Percentiles rank a stretch among this genome's conserved stretches.
These are phyloP conservation scores for Calypte anna DNA, from an alignment of 2,113 vertebrate species.

Conservation along the genomic window DNA sequence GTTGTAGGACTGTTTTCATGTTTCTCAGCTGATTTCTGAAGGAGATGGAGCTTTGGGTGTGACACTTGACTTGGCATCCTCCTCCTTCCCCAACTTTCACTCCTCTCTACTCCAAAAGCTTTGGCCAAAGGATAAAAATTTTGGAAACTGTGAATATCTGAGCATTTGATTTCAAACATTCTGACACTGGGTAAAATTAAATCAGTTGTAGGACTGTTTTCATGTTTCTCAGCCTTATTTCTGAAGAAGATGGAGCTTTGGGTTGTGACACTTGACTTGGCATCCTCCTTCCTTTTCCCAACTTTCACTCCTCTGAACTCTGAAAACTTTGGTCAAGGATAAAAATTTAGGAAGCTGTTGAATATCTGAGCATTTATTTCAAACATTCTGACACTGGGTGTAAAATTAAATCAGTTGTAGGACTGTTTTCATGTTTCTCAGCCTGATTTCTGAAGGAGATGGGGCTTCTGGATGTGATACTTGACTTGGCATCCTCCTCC, in stretches of 20 bases:
- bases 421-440: background rate
- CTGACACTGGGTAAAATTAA: too few species aligned
- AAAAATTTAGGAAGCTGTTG: background rate
- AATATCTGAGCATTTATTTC: too few species aligned
- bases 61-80: fast-evolving
- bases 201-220: too few species aligned
- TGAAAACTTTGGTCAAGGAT: too few species aligned
- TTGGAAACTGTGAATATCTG: fast-evolving
- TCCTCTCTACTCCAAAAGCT: background rate
- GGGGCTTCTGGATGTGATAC: background rate
- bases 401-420: too few species aligned
- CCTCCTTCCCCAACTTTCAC: too few species aligned
- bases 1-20: too few species aligned
- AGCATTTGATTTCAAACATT: too few species aligned
- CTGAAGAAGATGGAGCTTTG: background rate
- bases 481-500: background rate
- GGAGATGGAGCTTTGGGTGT: background rate
- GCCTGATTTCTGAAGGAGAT: background rate
- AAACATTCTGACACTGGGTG: too few species aligned
- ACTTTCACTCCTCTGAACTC: background rate
- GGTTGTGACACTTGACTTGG: background rate
- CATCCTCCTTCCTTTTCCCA: fast-evolving
- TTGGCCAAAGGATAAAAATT: background rate
- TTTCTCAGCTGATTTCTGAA: background rate
- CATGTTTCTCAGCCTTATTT: background rate